Evolutionary conservation across 2,888 invertebrate genomes (phyloP), one percentile per base, ranked within the genome.

Genomic region (Drosophila aldrichi): DNA sequence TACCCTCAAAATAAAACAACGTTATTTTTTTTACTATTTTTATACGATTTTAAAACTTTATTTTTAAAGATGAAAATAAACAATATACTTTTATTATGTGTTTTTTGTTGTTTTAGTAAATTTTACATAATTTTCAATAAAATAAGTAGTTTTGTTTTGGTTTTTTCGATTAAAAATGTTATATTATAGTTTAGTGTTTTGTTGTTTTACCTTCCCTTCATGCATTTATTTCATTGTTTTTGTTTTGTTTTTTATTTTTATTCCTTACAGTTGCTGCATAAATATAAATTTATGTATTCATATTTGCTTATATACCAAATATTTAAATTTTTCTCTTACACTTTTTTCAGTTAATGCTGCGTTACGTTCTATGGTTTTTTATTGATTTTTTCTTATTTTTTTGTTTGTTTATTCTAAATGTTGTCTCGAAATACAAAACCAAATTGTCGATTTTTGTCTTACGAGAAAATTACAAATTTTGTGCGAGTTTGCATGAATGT

Each of bases 11-110:
- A 57, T 46, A 38, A 77, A 77, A 69, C 51, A 49, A 59, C 7
- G 5, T 22, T n/a, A 4, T 40, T 43, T 43, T 46, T 58, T 80
- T 90, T 91, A 90, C 91, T 91, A 91, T 91, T 91, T 92, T 92
- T 92, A 92, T 92, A 93, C 92, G 93, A 93, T 93, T 92, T 93
- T 92, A 93, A 93, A 93, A 93, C 93, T 93, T 93, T 93, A 93
- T 93, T 92, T 92, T 91, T 92, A 91, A 92, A 92, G 92, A 92
- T 92, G 92, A 93, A 93, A 92, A 92, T 92, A 93, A 93, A 93
- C 93, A 92, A 92, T 92, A 92, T 92, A 91, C 82, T 90, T 91
- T 91, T 87, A 88, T 88, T 85, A 86, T 83, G 88, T 79, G 70
- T 80, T 83, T 81, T 29, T 78, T 77, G 25, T 69, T 73, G 70